Conservation (phyloP, 35 echinoderm and acorn worm genomes). For the Apostichopus parvimensis region DNA sequence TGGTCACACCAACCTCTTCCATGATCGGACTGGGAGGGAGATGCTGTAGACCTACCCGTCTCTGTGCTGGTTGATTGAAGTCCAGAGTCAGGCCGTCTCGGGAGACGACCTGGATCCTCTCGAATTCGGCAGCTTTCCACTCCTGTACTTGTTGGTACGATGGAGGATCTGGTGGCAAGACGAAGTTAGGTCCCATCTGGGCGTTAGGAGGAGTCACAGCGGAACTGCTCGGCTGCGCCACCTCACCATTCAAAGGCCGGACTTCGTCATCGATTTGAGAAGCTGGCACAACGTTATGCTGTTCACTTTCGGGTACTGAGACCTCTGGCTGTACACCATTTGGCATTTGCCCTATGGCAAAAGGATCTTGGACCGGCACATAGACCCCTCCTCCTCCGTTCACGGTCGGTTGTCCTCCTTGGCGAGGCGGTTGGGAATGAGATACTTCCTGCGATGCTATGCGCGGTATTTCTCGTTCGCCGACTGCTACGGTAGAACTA, state of each 20-base stretch:
- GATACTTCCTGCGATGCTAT: neutral
- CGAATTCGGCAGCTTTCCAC: slow-evolving; percentile 48
- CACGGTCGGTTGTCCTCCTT: neutral
- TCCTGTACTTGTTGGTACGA: slow-evolving; percentile 74
- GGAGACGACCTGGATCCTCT: slow-evolving; percentile 32
- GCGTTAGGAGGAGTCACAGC: slow-evolving; percentile 26
- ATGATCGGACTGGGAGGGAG: slow-evolving; percentile 68
- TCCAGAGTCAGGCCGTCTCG: slow-evolving; percentile 73
- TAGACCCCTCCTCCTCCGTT: slow-evolving; percentile 13
- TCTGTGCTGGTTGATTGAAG: slow-evolving; percentile 65
- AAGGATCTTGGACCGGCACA: slow-evolving; percentile 48
- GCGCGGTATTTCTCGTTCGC: no score
- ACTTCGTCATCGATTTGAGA: slow-evolving; percentile 52
- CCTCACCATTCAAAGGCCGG: slow-evolving; percentile 9
- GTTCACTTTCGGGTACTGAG: neutral
- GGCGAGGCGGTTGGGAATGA: neutral
- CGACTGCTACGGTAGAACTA: neutral
- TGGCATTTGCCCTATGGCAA: neutral
- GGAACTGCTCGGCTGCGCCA: slow-evolving; percentile 5
- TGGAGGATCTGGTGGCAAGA: slow-evolving; percentile 70
- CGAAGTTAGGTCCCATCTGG: slow-evolving; percentile 41
- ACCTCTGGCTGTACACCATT: neutral
- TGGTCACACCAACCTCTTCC: slow-evolving; percentile 48
- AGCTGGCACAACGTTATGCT: neutral
- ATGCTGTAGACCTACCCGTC: slow-evolving; percentile 60